Conservation (phyloP, 2,888 invertebrate species). For the Parelbella ahira region DNA sequence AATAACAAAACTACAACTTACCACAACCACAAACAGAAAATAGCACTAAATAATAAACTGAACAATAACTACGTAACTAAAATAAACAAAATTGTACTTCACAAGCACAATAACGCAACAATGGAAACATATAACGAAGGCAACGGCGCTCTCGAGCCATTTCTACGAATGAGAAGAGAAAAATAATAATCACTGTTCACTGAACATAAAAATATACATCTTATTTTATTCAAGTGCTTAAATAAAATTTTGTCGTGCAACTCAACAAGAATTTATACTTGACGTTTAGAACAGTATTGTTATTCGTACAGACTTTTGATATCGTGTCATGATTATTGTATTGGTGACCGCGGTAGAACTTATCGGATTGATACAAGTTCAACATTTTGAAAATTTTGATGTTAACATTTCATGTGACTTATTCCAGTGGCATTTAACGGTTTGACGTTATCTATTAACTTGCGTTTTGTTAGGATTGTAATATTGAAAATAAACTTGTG, state of each 20-base stretch:
- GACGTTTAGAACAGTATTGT: conserved; percentile 8
- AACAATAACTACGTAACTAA: conserved; percentile 23
- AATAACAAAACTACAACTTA: conserved; percentile 32
- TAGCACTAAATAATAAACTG: conserved; percentile 28
- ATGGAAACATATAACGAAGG: conserved; percentile 28
- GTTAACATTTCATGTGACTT: no score
- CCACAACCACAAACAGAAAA: conserved; percentile 27
- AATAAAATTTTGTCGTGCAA: conserved; percentile 12
- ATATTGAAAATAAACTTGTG: no score
- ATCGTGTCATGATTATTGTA: conserved; percentile 5
- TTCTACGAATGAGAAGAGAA: conserved; percentile 18
- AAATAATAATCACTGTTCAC: conserved; percentile 25
- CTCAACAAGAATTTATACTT: conserved; percentile 8
- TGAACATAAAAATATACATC: conserved; percentile 15
- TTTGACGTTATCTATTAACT: no score
- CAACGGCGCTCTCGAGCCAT: conserved; percentile 22
- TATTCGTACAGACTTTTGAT: conserved; percentile 3
- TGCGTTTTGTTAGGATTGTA: no score
- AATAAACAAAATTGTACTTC: conserved; percentile 25
- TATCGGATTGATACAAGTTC: conserved; percentile 1
- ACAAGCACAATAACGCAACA: conserved; percentile 27
- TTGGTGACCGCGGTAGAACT: conserved; percentile 1
- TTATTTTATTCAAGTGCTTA: conserved; percentile 18
- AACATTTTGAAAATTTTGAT: background rate
- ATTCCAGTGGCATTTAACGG: no score